Percentiles rank a stretch among this genome's conserved stretches.
phyloP scores from a whole-genome alignment of 2,113 vertebrate genomes.

The Synodontis membranacea region DNA sequence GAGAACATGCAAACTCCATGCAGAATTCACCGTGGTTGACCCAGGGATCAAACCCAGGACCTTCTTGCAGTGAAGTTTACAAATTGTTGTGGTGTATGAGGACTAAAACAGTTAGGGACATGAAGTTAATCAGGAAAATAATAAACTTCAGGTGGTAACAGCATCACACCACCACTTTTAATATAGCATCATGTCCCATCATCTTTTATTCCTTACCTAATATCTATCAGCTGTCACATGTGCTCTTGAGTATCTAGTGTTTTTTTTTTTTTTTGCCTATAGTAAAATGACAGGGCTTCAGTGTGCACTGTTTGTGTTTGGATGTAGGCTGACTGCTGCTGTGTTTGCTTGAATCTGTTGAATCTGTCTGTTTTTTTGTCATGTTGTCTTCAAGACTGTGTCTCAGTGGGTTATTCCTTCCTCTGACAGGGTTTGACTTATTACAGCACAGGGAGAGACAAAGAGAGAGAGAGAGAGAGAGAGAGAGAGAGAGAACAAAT shows the following conservation, averaged over 20 bases:
- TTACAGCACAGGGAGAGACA: not conserved
- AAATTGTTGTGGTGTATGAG: not conserved
- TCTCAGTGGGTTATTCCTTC: slow-evolving; percentile 11
- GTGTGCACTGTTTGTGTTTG: not conserved
- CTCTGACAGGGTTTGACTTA: slow-evolving; percentile 11
- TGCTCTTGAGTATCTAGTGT: not conserved
- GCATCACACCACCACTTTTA: not conserved
- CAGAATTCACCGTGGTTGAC: no score
- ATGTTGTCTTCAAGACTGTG: not conserved
- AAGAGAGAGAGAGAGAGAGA: not conserved
- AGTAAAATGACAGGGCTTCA: not conserved
- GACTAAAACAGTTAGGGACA: not conserved
- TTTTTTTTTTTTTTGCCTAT: not conserved
- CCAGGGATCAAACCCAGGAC: no score
- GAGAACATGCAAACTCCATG: no score
- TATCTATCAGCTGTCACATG: not conserved
- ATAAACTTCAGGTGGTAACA: not conserved
- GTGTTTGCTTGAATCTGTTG: slow-evolving; percentile 5
- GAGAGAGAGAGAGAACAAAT: not conserved
- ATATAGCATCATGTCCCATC: not conserved
- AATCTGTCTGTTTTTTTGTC: not conserved
- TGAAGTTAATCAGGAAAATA: not conserved
- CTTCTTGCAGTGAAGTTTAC: no score
- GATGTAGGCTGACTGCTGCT: not conserved
- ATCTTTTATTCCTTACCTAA: not conserved